Percentiles rank a stretch among this genome's conserved stretches.
Evolutionary conservation across 23 tunicate species (phyloP).

Genomic region (Diplosoma virens): DNA sequence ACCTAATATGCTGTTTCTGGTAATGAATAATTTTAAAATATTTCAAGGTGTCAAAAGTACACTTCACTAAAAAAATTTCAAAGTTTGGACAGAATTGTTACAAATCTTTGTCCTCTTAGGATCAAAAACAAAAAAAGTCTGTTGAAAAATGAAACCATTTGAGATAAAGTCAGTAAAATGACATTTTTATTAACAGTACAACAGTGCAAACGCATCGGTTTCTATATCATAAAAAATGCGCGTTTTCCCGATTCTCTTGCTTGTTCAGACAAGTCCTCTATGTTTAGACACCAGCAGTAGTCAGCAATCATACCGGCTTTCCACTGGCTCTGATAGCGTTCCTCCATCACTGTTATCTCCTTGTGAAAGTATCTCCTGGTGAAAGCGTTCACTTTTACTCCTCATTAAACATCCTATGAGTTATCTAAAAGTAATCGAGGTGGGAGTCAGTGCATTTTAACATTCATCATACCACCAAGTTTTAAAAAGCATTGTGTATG

Average conservation of each 20-base stretch:
- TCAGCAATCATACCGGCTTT: conserved; percentile 28
- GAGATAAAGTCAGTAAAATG: not conserved
- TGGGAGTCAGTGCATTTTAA: conserved; percentile 38
- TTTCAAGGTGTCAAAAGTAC: not conserved
- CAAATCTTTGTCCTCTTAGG: not conserved
- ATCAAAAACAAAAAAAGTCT: not conserved
- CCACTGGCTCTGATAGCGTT: conserved; percentile 33
- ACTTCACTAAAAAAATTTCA: not conserved
- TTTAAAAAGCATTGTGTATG: conserved; percentile 27
- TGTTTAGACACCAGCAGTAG: conserved; percentile 29
- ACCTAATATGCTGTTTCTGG: not conserved
- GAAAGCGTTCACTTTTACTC: conserved; percentile 36
- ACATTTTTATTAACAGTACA: not conserved
- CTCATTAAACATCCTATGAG: conserved; percentile 26
- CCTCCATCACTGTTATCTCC: conserved; percentile 35
- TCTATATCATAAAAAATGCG: conserved; percentile 12
- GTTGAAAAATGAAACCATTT: not conserved
- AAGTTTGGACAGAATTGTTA: conserved; percentile 4
- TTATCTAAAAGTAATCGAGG: conserved; percentile 14
- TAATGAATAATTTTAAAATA: conserved; percentile 1
- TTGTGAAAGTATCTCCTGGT: too few relatives aligned
- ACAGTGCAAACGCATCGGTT: not conserved
- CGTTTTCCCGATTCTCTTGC: conserved; percentile 9
- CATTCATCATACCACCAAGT: conserved; percentile 12
- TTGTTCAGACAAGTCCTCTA: conserved; percentile 21